phyloP scores from a whole-genome alignment of 2,797 vertebrate species.

The Enteromius mattozi region DNA sequence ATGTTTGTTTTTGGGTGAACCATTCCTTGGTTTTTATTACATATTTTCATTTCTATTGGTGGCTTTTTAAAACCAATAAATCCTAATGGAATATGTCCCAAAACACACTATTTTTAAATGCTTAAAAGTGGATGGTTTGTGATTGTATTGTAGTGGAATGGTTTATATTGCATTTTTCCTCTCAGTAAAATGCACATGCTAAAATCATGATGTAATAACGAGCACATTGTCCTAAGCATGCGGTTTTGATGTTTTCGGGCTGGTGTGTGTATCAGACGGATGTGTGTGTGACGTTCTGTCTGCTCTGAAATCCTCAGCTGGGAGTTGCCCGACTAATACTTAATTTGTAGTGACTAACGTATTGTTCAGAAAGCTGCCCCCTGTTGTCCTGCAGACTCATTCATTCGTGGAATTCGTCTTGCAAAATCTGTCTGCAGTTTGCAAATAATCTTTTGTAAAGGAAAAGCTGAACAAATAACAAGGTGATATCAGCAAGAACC shows the following conservation, averaged over 20 bases:
- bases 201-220: background rate
- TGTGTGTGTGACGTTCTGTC: conserved; percentile 40
- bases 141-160: background rate
- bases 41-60: too few relatives aligned
- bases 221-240: background rate
- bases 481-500: background rate
- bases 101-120: too few relatives aligned
- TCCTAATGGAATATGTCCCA: too few relatives aligned
- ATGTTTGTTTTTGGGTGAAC: background rate
- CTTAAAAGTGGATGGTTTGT: too few relatives aligned
- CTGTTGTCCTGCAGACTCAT: background rate
- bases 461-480: conserved; percentile 18
- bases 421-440: conserved; percentile 29
- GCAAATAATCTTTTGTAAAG: conserved; percentile 2
- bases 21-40: too few relatives aligned
- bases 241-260: background rate
- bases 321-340: conserved; percentile 26
- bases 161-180: background rate
- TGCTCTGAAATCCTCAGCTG: conserved; percentile 34
- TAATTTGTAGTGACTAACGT: conserved; percentile 38
- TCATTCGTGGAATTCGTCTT: conserved; percentile 27
- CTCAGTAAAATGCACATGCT: background rate
- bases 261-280: background rate
- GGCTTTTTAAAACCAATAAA: too few relatives aligned
- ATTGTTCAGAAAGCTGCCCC: conserved; percentile 33